Evolutionary conservation across 2,113 vertebrate genomes (phyloP).

Genomic region (Phodopus roborovskii): DNA sequence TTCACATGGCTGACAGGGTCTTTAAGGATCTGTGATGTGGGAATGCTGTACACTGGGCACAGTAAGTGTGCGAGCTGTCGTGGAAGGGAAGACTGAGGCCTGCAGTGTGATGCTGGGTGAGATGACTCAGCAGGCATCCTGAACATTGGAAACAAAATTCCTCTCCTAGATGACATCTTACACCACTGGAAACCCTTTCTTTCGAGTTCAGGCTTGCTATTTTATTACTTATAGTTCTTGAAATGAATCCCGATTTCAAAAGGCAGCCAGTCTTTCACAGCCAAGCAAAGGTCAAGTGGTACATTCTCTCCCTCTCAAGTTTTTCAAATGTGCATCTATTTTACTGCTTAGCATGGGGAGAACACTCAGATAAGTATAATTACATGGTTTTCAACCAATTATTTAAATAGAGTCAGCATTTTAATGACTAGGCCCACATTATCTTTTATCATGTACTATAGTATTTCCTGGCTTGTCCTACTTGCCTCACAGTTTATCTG

Average conservation of each 20-base stretch:
- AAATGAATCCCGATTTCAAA: constrained; percentile 50
- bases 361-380: background rate
- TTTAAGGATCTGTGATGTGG: constrained; percentile 1
- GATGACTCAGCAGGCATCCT: background rate
- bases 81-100: background rate
- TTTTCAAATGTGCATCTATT: constrained; percentile 13
- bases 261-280: constrained; percentile 1
- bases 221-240: constrained; percentile 29
- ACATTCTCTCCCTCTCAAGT: background rate
- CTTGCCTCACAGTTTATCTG: background rate
- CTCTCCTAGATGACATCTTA: background rate
- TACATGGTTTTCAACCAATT: background rate
- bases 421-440: background rate
- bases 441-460: background rate
- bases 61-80: background rate
- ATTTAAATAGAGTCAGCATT: constrained; percentile 9
- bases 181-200: constrained; percentile 21
- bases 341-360: background rate
- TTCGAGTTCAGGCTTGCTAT: background rate
- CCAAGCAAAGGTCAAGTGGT: constrained; percentile 15
- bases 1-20: background rate
- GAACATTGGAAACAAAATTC: background rate
- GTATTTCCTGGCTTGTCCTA: background rate
- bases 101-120: background rate
- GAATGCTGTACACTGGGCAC: background rate